Percentiles rank a stretch among this genome's conserved stretches.
Conservation (phyloP, 2,113 vertebrate genomes). For the Gymnarchus niloticus region DNA sequence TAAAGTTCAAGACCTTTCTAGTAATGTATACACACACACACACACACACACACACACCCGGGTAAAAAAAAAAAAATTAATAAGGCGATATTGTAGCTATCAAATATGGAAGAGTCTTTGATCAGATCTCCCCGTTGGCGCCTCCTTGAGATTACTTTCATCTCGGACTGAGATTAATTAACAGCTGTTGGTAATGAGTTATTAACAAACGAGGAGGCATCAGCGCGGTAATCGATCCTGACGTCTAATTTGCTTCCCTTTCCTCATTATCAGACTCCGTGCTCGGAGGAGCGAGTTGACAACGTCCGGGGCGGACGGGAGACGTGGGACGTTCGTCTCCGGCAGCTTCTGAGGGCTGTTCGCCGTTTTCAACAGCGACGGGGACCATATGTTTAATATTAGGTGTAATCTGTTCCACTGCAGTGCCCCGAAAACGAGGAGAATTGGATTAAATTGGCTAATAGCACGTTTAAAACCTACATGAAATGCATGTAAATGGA, state of each 20-base stretch:
- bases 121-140: slow-evolving; percentile 12
- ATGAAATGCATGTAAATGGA: slow-evolving; percentile 70
- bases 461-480: slow-evolving; percentile 75
- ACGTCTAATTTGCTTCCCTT: slow-evolving; percentile 70
- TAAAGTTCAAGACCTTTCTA: neutral
- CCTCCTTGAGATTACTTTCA: slow-evolving; percentile 45
- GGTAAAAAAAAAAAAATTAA: neutral
- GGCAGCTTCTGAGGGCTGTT: slow-evolving; percentile 49
- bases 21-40: no score
- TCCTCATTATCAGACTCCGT: slow-evolving; percentile 63
- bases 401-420: slow-evolving; percentile 71
- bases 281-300: slow-evolving; percentile 59
- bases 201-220: slow-evolving; percentile 73
- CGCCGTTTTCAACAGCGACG: slow-evolving; percentile 54
- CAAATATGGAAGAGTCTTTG: slow-evolving; percentile 59
- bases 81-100: slow-evolving; percentile 54
- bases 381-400: slow-evolving; percentile 76
- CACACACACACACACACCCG: neutral
- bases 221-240: slow-evolving; percentile 66
- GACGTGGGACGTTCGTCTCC: slow-evolving; percentile 51
- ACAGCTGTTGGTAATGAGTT: slow-evolving; percentile 70
- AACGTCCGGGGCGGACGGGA: slow-evolving; percentile 42
- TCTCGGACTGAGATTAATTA: slow-evolving; percentile 61
- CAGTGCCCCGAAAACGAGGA: slow-evolving; percentile 67
- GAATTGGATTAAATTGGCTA: slow-evolving; percentile 78